Evolutionary conservation across 2,113 vertebrate species (phyloP), one percentile per base, ranked within the genome.

Genomic region (Ploceus nigricollis): DNA sequence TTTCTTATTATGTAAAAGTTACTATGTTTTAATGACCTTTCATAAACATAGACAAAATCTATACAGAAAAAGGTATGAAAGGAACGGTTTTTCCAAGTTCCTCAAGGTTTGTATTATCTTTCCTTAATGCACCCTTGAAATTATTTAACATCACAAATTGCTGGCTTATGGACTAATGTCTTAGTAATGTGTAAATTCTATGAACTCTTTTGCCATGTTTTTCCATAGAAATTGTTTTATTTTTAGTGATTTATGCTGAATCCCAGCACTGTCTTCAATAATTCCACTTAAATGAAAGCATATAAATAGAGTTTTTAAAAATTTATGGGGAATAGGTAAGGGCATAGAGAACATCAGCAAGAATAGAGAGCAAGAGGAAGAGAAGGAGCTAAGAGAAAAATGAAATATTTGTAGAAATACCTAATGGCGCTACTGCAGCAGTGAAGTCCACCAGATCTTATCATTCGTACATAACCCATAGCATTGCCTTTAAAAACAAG

Each of bases 381-480:
- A 44, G 47, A 60, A 82, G 28, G 7, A 51, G 7, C 28, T 71
- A 82, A 72, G 24, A 80, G 42, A 48, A 90, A 79, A 84, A 53
- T 27, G 3, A 87, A 90, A 4, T 61, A 81, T 44, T 64, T 77
- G 35, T 82, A 57, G 35, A 68, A 92, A 60, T 98, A 99, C 99
- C 99, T 99, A 97, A 99, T 99, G 39, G 99, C 99, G 87, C 99
- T 99, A 96, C 99, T 99, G 96, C 99, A 99, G 88, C 99, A 99
- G 91, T 99, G 99, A 79, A 99, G 98, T 60, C 99, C 99, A 81
- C 99, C 99, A 57, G 99, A 99, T 80, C 99, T 98, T 96, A 99
- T 99, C 99, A 99, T 99, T 15, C 99, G 98, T 58, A 99, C 98
- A 27, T 99, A 99, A 76, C 99, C 99, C 99, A 99, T 99, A 39